phyloP scores from a whole-genome alignment of 2,888 invertebrate species.

The Ypsolopha sequella region DNA sequence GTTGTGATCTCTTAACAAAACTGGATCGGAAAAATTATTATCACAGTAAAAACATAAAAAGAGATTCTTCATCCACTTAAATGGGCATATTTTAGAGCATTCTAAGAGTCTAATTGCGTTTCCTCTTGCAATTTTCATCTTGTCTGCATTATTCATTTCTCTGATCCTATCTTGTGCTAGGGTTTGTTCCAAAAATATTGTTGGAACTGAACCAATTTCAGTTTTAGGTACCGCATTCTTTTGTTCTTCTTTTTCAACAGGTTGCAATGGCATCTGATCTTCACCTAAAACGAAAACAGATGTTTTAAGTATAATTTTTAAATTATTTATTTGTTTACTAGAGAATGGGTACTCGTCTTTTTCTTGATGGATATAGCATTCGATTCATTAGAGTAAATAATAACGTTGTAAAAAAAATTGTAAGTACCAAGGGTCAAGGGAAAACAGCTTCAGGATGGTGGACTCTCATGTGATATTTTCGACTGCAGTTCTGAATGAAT shows the following conservation, averaged over 20 bases:
- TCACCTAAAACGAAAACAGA: conserved; percentile 54
- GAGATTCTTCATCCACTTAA: conserved; percentile 50
- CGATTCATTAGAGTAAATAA: no score
- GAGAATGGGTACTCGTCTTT: no score
- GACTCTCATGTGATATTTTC: conserved; percentile 30
- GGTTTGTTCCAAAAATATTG: conserved; percentile 8
- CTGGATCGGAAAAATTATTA: conserved; percentile 36
- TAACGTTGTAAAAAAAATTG: no score
- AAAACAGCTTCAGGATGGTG: conserved; percentile 15
- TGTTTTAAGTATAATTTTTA: background rate
- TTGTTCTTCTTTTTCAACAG: background rate
- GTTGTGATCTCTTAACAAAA: conserved; percentile 29
- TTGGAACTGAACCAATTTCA: no score
- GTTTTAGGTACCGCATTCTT: background rate
- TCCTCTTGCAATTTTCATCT: conserved; percentile 32
- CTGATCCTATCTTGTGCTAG: background rate
- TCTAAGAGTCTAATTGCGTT: conserved; percentile 38
- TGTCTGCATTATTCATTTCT: conserved; percentile 19
- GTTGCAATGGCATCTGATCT: conserved; percentile 9
- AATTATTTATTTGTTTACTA: background rate
- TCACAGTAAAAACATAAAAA: conserved; percentile 53
- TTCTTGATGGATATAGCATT: no score
- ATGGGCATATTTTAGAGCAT: conserved; percentile 45
- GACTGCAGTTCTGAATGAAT: conserved; percentile 34
- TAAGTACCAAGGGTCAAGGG: background rate